Base-by-base conservation (phyloP, 2,888 invertebrate genomes). In the Hydropsyche betteni region DNA sequence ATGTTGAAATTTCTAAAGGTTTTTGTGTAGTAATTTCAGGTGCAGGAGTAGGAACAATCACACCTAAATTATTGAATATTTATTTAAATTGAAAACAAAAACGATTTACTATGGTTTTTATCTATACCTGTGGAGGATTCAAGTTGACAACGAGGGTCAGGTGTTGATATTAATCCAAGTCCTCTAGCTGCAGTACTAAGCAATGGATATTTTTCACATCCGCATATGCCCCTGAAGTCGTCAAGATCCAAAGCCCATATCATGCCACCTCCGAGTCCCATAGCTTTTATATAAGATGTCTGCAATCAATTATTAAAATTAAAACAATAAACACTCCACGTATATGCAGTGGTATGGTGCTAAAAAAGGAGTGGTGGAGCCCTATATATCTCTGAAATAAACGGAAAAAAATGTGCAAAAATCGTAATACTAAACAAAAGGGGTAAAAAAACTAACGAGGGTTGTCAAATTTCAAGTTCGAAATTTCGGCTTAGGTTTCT, bases 171-270 rank as follows among this genome's bases (percentile, higher is more conserved):
- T 34, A 75, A 55, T 10, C 78, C 78, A 12, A 79, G 69, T 53
- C 75, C 77, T 36, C 79, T 58, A 5, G 78, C 75, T n/a, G 79
- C 79, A 5, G 79, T 94, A 77, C 90, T 89, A 1, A 96, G 84
- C 50, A 96, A 85, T 0, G 96, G 96, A 82, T 92, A 94, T 33
- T 91, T 89, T 80, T 95, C 96, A 81, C 96, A 96, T 7, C 90
- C 91, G 81, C 96, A 96, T 75, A 89, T 86, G 80, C 94, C 93
- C 79, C 90, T 91, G 82, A 96, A 96, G 83, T 96, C 96, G 81
- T 96, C 96, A 74, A 96, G 85, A 84, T 96, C 96, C 12, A 96
- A 85, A 0, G 96, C 93, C 96, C 96, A 96, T 33, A 95, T 91
- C 95, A 96, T 96, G 58, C 92, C 92, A 51, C 96, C 96, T 14